Base-by-base conservation (phyloP, 2,888 invertebrate genomes). In the Diaphora mendica region DNA sequence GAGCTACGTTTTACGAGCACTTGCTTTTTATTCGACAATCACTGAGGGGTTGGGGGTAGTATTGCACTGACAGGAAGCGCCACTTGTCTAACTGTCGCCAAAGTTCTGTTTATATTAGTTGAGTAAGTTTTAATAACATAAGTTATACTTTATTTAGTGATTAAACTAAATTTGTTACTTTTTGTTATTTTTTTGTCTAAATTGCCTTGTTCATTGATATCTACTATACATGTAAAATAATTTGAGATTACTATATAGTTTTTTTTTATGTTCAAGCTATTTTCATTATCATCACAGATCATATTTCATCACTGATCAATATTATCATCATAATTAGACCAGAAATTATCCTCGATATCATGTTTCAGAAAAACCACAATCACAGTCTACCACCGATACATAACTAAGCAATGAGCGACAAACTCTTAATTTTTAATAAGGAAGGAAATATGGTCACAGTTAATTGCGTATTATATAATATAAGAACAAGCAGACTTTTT, bases 1-100 rank as follows among this genome's bases (percentile, higher is more conserved):
- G 35, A 26, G 55, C 20, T 59, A 26, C 39, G 59, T 17, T 69
- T 59, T 69, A 69, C 26, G 59, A 59, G 26, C 39, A n/a, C 39
- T 59, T 59, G 8, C 59, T 69, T 69, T 67, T 69, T 69, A 59
- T 62, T 59, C n/a, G 26, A 59, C 69, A 42, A 42, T 69, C 69
- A 59, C 9, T 39, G 17, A 59, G 23, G 35, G 35, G 35, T 0
- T 39, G 11, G n/a, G 13, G 13, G 23, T 26, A 0, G 33, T 55
- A 15, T 11, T 59, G 26, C 59, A 59, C 26, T 5, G 59, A 26
- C 26, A 59, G 59, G 26, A 26, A 4, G 59, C 59, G 26, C 26
- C 59, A 59, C 59, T 59, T 26, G 59, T 26, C 59, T 26, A 3
- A n/a, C 51, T 48, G 55, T 59, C 26, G 4, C 59, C n/a, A 59